Evolutionary conservation across 2,113 vertebrate genomes (phyloP), one percentile per base, ranked within the genome.

Genomic region (Pelmatolapia mariae): DNA sequence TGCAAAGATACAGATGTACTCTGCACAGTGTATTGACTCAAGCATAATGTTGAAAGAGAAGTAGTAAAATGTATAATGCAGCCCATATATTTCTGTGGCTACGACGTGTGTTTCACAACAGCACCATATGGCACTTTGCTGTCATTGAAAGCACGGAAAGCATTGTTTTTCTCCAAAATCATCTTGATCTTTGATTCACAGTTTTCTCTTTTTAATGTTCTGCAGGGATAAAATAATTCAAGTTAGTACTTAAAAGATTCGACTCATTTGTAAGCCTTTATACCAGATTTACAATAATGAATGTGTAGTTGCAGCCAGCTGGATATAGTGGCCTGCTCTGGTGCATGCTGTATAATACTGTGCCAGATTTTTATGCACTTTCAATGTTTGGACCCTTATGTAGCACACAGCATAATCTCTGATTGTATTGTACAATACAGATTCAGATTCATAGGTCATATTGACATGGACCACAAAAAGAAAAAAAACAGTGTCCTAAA

Each of bases 1-100:
- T 80, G 84, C 80, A 84, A 63, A 83, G n/a, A 83, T 50, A 63
- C n/a, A 89, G 81, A 81, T 86, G 54, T 73, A 63, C 76, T 81
- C 66, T 53, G 84, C 82, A 52, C 43, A 33, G 15, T 82, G 76
- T 50, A 31, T 47, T 81, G 24, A 81, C 57, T 43, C 80, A 73
- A 83, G 86, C 45, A 52, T 78, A 52, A 52, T 52, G 47, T 78
- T 78, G 73, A 52, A 78, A 33, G 26, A n/a, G 10, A 33, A 52
- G 73, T 33, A 33, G 26, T 78, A 52, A n/a, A 78, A 52, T 33
- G 45, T 78, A 52, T 78, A 78, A 78, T n/a, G 45, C 11, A 52
- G 29, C 73, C 26, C 45, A 33, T 78, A 78, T 52, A 78, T 78
- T 78, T 78, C 73, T 78, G 73, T 19, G 18, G 73, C 29, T 78